Percentiles rank a stretch among this genome's conserved stretches.
Evolutionary conservation across 1,140 invertebrate genomes (phyloP).

Genomic region (Panagrolaimus sp.): DNA sequence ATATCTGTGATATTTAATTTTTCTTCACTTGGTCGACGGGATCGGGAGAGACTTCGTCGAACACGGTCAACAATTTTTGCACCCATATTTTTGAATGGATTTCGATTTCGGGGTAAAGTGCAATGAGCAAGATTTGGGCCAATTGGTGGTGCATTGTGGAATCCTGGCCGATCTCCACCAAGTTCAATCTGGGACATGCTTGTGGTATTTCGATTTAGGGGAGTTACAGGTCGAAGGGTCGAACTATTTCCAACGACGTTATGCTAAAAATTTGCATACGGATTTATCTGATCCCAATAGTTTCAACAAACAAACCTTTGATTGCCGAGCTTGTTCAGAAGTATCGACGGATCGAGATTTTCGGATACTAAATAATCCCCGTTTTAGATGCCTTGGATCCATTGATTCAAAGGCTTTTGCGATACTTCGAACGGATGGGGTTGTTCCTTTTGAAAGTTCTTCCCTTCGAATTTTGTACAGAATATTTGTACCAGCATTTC

Average conservation of each 20-base stretch:
- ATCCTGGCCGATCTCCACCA: background rate
- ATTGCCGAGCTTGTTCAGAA: background rate
- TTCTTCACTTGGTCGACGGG: slow-evolving; percentile 20
- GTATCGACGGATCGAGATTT: slow-evolving; percentile 49
- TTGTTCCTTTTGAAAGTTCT: slow-evolving; percentile 51
- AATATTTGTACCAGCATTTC: slow-evolving; percentile 52
- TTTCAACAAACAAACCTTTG: background rate
- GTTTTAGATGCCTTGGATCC: slow-evolving; percentile 36
- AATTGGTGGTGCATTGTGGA: slow-evolving; percentile 17
- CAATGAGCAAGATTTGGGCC: slow-evolving; percentile 12
- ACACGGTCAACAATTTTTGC: slow-evolving; percentile 53
- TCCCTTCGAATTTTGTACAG: slow-evolving; percentile 57
- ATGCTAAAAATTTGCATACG: slow-evolving; percentile 12
- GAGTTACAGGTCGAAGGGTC: slow-evolving; percentile 19
- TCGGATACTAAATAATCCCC: slow-evolving; percentile 49
- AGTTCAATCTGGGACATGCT: slow-evolving; percentile 34
- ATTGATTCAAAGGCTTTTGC: slow-evolving; percentile 53
- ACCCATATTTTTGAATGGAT: slow-evolving; percentile 59
- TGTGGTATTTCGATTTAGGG: slow-evolving; percentile 36
- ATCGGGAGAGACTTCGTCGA: slow-evolving; percentile 48
- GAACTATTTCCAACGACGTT: background rate
- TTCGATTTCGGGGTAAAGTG: slow-evolving; percentile 44
- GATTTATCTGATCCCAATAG: no score
- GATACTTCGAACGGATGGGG: slow-evolving; percentile 50
- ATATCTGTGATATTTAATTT: slow-evolving; percentile 16